Percentiles rank a stretch among this genome's conserved stretches.
Evolutionary conservation across 35 echinoderm and acorn worm genomes (phyloP).

Genomic region (Heliocidaris erythrogramma): DNA sequence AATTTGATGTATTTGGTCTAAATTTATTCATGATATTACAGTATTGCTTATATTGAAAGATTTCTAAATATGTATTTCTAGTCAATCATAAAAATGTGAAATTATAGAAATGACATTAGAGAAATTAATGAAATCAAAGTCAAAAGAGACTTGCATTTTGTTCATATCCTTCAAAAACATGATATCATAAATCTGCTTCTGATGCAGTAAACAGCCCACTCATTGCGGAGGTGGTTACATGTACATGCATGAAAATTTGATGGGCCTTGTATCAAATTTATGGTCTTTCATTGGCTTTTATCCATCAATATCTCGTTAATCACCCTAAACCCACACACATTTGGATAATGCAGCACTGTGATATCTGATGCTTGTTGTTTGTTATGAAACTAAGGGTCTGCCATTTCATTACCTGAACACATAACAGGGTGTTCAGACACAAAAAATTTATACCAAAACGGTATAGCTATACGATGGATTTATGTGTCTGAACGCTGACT

Average conservation of each 20-base stretch:
- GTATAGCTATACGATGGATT: no score
- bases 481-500: no score
- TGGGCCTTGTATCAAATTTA: slow-evolving; percentile 2
- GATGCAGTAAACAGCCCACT: not conserved
- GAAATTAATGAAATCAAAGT: not conserved
- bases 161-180: not conserved
- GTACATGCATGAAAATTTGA: not conserved
- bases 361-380: not conserved
- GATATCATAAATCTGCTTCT: not conserved
- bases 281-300: not conserved
- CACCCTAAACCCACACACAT: not conserved
- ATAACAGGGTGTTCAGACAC: no score
- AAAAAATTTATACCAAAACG: no score
- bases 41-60: not conserved
- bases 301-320: not conserved
- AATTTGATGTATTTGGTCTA: not conserved
- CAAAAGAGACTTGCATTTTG: not conserved
- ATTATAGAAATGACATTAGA: not conserved
- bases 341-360: not conserved
- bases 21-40: not conserved
- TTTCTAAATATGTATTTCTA: not conserved
- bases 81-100: not conserved
- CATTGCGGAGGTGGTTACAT: not conserved
- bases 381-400: not conserved
- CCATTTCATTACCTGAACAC: no score